Evolutionary conservation across 2,797 vertebrate genomes (phyloP).

Genomic region (Erpetoichthys calabaricus): DNA sequence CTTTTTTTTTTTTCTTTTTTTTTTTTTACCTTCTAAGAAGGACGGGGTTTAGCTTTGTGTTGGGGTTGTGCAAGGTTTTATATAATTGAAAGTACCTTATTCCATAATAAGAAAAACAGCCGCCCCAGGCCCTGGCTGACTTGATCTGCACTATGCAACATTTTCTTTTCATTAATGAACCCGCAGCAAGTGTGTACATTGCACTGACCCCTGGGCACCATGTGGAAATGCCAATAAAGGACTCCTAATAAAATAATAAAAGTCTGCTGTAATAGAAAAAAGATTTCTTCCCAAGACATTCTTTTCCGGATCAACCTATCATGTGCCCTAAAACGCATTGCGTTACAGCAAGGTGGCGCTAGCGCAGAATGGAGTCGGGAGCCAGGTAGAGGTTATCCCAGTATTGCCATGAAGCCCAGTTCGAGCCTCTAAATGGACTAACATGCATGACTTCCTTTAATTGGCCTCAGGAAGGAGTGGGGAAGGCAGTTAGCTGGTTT

Average conservation of each 20-base stretch:
- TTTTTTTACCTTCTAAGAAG: constrained; percentile 4
- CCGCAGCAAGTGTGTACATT: neutral
- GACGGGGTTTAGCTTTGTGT: constrained; percentile 2
- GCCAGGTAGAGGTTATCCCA: too few species aligned
- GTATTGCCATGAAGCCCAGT: too few species aligned
- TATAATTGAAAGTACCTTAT: constrained; percentile 4
- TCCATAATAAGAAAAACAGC: neutral
- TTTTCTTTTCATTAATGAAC: neutral
- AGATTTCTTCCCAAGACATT: constrained; percentile 44
- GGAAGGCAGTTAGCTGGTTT: too few species aligned
- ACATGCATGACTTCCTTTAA: too few species aligned
- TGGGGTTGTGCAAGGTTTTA: constrained; percentile 10
- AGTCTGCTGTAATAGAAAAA: constrained; percentile 59
- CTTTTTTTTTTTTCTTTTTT: too few species aligned
- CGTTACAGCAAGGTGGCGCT: too few species aligned
- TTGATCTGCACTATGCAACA: neutral
- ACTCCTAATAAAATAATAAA: constrained; percentile 43
- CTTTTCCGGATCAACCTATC: too few species aligned
- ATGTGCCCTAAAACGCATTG: too few species aligned
- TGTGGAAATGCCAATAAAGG: constrained; percentile 41
- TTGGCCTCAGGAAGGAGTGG: too few species aligned
- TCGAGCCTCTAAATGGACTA: too few species aligned
- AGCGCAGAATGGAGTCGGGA: too few species aligned
- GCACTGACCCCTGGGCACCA: constrained; percentile 19
- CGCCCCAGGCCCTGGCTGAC: neutral